Base-by-base conservation (phyloP, 2,888 invertebrate species). In the Epinotia brunnichana region DNA sequence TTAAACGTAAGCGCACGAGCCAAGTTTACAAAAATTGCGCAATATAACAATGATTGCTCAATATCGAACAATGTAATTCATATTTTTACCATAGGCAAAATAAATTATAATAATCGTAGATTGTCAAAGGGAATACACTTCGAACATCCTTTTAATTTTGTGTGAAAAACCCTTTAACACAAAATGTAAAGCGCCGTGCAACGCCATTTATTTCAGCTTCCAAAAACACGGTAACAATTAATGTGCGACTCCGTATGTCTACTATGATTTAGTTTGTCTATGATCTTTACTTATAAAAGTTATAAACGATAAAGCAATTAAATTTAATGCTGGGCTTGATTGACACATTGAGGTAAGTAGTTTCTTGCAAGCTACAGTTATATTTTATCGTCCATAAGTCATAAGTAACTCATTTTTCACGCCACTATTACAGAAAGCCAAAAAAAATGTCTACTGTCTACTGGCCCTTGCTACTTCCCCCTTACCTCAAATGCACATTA, bases 331-430 rank as follows among this genome's bases (percentile, higher is more conserved):
- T 24, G 35, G 17, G 19, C 11, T 15, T 24, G 24, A 5, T 51
- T 29, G 21, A 54, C 19, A 15, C 2, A 39, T 21, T 54, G 64
- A 66, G 64, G n/a, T n/a, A n/a, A n/a, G 64, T 66, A 66, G 21
- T 54, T 21, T 39, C 54, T 21, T 66, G 64, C 54, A 66, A 66
- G 64, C 64, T 54, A 35, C 21, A 41, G 35, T 64, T 53, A 19
- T 5, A n/a, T 56, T 41, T 35, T 64, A 53, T 64, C 53, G 53
- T 53, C 19, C 35, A 53, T 17, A 35, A 35, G 48, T 35, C 35
- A 53, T 17, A 35, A 35, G 48, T 51, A 51, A 29, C 0, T n/a
- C 2, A 1, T 19, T 21, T 13, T 17, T 48, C 7, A 44, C 24
- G 1, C 39, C 13, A 15, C 11, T 54, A 11, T 10, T 21, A 51